Evolutionary conservation across 2,113 vertebrate genomes (phyloP).

Genomic region (Labeo catla): DNA sequence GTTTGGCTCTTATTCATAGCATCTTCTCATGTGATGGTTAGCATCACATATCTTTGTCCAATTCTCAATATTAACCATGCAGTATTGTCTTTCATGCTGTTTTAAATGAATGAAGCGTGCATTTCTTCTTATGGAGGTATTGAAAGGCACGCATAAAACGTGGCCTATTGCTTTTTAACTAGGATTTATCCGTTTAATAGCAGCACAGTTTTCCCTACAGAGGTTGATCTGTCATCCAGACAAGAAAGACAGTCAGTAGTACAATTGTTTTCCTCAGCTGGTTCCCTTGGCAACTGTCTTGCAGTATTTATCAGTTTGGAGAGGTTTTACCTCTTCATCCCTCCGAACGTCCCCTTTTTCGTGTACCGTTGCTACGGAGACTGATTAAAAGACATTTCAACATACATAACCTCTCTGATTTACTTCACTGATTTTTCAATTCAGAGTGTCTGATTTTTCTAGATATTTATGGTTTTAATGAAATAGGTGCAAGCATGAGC

Average conservation of each 20-base stretch:
- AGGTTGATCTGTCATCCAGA: slow-evolving; percentile 2
- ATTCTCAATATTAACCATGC: not conserved
- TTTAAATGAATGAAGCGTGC: not conserved
- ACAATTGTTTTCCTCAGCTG: slow-evolving; percentile 12
- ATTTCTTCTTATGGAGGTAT: not conserved
- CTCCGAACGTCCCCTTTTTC: slow-evolving; percentile 20
- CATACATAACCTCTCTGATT: slow-evolving; percentile 12
- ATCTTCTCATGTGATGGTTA: not conserved
- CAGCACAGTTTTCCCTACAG: not conserved
- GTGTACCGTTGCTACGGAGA: slow-evolving; percentile 48
- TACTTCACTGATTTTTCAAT: not conserved
- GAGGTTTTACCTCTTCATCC: slow-evolving; percentile 1
- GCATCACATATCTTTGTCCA: not conserved
- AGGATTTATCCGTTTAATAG: not conserved
- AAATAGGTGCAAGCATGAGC: not conserved
- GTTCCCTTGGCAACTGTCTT: slow-evolving; percentile 54
- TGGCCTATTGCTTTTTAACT: not conserved
- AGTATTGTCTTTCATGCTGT: not conserved
- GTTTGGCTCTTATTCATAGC: not conserved
- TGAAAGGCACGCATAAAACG: not conserved
- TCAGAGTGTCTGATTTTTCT: not conserved
- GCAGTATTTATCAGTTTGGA: slow-evolving; percentile 18
- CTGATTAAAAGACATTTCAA: slow-evolving; percentile 21
- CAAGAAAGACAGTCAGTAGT: not conserved
- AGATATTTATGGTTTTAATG: not conserved